Evolutionary conservation across 1,140 invertebrate species (phyloP), one percentile per base, ranked within the genome.

Genomic region (Centruroides sculpturatus): DNA sequence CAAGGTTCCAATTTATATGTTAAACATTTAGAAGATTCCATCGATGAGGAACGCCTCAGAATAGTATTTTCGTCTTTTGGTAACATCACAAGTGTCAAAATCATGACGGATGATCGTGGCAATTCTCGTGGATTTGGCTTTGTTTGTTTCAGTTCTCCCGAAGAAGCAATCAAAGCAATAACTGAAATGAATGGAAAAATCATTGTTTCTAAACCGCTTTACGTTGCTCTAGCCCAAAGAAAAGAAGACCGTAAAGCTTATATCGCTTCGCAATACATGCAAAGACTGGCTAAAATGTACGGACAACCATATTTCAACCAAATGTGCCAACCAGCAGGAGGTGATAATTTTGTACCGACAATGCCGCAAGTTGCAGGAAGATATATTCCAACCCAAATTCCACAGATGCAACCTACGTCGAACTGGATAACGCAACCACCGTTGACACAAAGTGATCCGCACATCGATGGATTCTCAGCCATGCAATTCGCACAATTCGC

Each of bases 111-210:
- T 70, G 89, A 92, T 69, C 87, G 73, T 63, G 78, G 76, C 9
- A 72, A 79, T 61, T 72, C 79, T 36, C 98, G 97, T 77, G 96
- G 97, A 46, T 99, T 99, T 75, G 97, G 97, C 13, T 99, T 99
- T 74, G 96, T 99, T 7, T 99, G 96, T 76, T 99, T 99, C 72
- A 94, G 89, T 51, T 86, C 89, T n/a, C 89, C 94, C 1, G 93
- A 98, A 74, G 96, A 99, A 77, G 95, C 96, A 6, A 98, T 94
- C 4, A 98, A 97, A 74, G 96, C 96, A 60, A 94, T 99, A 3
- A 98, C 94, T 2, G 95, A 95, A 72, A 95, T 98, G 90, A 99
- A 99, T 74, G 92, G 94, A 4, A 84, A 92, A 55, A 97, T 98
- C 68, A 82, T 99, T 36, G 92, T 89, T 55, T 84, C 87, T 3